A percentile compares a stretch with the other conserved stretches of the same genome.
Evolutionary conservation across 2,797 vertebrate species (phyloP).

Genomic region (Anisognathus igniventris): DNA sequence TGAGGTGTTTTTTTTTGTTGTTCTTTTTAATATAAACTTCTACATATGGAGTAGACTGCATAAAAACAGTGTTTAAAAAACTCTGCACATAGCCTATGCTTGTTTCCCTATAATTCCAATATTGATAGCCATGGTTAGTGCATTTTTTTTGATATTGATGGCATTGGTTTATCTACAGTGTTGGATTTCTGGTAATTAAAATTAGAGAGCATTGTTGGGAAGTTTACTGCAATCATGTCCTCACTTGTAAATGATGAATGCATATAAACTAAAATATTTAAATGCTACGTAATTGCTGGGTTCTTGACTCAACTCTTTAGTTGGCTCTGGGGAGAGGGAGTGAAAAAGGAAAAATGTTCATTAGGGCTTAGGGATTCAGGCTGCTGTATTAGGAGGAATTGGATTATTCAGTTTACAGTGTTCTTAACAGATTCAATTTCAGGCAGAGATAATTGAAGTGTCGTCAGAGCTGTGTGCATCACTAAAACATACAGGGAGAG

Average conservation of each 20-base stretch:
- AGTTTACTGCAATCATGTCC: constrained; percentile 27
- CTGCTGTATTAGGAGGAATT: constrained; percentile 57
- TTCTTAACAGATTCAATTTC: constrained; percentile 69
- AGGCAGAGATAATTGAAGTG: constrained; percentile 49
- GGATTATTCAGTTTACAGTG: constrained; percentile 56
- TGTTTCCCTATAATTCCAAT: not conserved
- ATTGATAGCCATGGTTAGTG: not conserved
- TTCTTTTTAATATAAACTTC: not conserved
- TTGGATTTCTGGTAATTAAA: constrained; percentile 67
- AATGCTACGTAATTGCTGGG: constrained; percentile 60
- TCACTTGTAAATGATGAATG: constrained; percentile 38
- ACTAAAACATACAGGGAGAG: constrained; percentile 35
- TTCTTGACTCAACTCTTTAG: constrained; percentile 67
- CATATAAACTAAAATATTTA: constrained; percentile 69
- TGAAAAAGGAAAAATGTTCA: constrained; percentile 57
- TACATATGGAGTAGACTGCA: rapidly evolving
- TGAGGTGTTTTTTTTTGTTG: too few relatives aligned
- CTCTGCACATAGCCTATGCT: not conserved
- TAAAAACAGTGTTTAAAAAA: not conserved
- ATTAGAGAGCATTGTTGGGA: constrained; percentile 45
- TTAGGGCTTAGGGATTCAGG: constrained; percentile 55
- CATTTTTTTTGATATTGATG: not conserved
- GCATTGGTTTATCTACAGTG: not conserved
- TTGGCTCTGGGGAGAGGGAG: constrained; percentile 42
- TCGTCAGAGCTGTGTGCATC: constrained; percentile 34